Base-by-base conservation (phyloP, 1,140 invertebrate genomes). In the Euura saliciscinereae region DNA sequence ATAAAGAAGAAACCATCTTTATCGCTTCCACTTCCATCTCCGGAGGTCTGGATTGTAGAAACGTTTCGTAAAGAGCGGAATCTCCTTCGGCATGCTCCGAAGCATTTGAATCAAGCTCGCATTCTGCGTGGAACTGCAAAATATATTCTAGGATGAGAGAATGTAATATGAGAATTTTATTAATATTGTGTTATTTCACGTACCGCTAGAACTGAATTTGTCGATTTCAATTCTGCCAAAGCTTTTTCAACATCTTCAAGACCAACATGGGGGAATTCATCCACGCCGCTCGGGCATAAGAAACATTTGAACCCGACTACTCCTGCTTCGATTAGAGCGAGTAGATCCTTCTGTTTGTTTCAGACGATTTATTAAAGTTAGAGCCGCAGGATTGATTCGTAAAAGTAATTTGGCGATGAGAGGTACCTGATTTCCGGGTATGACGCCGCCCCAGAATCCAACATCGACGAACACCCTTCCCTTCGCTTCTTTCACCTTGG, bases 241-340 rank as follows among this genome's bases (percentile, higher is more conserved):
- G 91, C 90, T 73, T 85, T 78, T 72, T 89, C 84, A 28, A 93
- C 82, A 74, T 94, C 89, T 10, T 84, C 71, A 73, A 87, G 81
- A 10, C 82, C 88, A 0, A 94, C 91, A 70, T 90, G 84, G 6
- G 89, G 90, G 82, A 93, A 93, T 78, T 93, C 91, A 5, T 91
- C 90, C 0, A 92, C 89, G 10, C 92, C 91, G 70, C 91, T 91
- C 3, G 91, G 89, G 76, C 90, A 91, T 4, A 94, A 83, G 71
- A 94, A 93, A 81, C 93, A 94, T 84, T 94, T 94, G 71, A 94
- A 93, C 4, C 93, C 93, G 6, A 92, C 89, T 0, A 94, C 92
- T 13, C 93, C 93, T 65, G 89, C 90, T 2, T 89, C 83, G 7
- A 93, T 83, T 74, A 94, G 83, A 44, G 89, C 83, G 66, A 82